Evolutionary conservation across 2,797 vertebrate genomes (phyloP), one percentile per base, ranked within the genome.

Genomic region (Merluccius polli): DNA sequence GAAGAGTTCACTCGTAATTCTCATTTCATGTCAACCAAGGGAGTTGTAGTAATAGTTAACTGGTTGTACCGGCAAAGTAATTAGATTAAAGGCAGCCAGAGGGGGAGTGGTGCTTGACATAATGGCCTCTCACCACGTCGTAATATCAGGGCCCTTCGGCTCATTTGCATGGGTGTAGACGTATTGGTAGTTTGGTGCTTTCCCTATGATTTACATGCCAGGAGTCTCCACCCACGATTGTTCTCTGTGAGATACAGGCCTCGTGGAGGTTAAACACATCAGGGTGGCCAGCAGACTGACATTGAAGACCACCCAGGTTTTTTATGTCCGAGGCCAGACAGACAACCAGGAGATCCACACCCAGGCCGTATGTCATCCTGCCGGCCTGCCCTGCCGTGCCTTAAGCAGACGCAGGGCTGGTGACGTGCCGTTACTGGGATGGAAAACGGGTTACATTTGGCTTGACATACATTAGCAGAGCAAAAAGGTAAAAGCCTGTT

Each of bases 231-330:
- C 84, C 89, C 83, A 36, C 78, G 35, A 83, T 89, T 88, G 87
- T 86, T 79, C 73, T 7, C 74, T 32, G 35, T 32, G 65, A 48
- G 27, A 30, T 35, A 21, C n/a, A 29, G 70, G 65, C 13, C 18
- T 13, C 12, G 36, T 29, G 35, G 52, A 29, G 74, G 59, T 69
- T 70, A 77, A 52, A 73, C n/a, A 52, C 73, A 75, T 21, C 59
- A 68, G 73, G 77, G 77, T 76, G 77, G 81, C 76, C 78, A 72
- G 69, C 82, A 67, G 72, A 80, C 75, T 78, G 78, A 41, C 78
- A 71, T 29, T 73, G 65, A 75, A 77, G 86, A 90, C 85, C 86
- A 87, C 87, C 87, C 84, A 86, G 73, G 24, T 8, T 27, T 70
- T 74, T 80, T 73, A 78, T 21, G 4, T 77, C 63, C 81, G 75